These are phyloP conservation scores for Neoaliturus tenellus DNA, from an alignment of 2,888 invertebrate species.

Conservation along the genomic window DNA sequence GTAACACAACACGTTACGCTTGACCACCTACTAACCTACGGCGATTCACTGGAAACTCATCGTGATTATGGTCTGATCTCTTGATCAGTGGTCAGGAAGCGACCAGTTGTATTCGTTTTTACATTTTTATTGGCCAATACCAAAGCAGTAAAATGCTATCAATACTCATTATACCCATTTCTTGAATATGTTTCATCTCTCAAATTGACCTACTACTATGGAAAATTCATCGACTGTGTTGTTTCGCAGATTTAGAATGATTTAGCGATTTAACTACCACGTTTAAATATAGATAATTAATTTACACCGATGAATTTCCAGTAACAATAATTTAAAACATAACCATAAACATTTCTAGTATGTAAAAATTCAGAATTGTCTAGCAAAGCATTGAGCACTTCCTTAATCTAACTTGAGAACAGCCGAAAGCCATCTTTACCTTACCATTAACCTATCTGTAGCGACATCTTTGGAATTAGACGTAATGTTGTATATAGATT, in stretches of 20 bases:
- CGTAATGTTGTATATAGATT: neutral
- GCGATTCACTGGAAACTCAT: neutral
- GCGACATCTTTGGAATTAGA: slow-evolving; percentile 2
- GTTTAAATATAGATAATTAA: too few species aligned
- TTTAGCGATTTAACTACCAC: too few species aligned
- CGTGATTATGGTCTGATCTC: too few species aligned
- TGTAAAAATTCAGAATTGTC: slow-evolving; percentile 49
- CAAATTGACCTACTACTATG: too few species aligned
- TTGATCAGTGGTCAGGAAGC: too few species aligned
- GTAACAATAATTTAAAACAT: neutral
- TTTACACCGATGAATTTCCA: neutral
- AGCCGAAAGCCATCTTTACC: slow-evolving; percentile 13
- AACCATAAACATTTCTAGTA: neutral
- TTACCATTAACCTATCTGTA: slow-evolving; percentile 12
- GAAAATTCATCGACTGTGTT: too few species aligned
- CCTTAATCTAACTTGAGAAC: slow-evolving; percentile 47
- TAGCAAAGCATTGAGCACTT: slow-evolving; percentile 52
- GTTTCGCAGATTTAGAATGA: too few species aligned
- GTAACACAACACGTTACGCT: neutral
- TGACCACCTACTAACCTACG: neutral
- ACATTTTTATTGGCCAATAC: too few species aligned
- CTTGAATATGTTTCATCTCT: too few species aligned
- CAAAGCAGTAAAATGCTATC: too few species aligned
- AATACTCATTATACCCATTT: too few species aligned
- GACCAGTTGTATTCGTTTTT: too few species aligned